Base-by-base conservation (phyloP, 2,113 vertebrate species). In the Macaca fascicularis region DNA sequence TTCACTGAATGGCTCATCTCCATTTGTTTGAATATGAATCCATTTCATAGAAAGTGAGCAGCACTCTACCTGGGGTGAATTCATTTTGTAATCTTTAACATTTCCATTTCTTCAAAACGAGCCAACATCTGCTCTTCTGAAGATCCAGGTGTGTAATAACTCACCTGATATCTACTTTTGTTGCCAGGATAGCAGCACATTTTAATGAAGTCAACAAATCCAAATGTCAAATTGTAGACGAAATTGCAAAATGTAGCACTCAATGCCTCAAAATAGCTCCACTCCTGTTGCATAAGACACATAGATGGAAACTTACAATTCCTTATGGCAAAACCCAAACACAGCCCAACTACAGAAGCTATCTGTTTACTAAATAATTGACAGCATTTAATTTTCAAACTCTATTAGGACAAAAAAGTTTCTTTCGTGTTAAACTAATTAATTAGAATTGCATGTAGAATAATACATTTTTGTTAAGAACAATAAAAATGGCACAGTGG, bases 51-150 rank as follows among this genome's bases (percentile, higher is more conserved):
- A 86, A 35, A 97, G 23, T 40, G 97, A 93, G 83, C 82, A 70
- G 38, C 94, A 91, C 43, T 61, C 27, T 89, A 59, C n/a, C 85
- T 64, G 72, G 3, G 40, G 30, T 89, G 83, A 97, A 80, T 95
- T 83, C 20, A 92, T 59, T 96, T 97, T 48, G 64, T 94, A 30
- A 38, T 96, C 35, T 3, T 95, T 97, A 98, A 69, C 61, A 95
- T 96, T 79, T 75, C 75, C 76, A 96, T 84, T 96, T 97, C 79
- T 93, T 7, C 81, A 88, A 59, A 75, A n/a, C 55, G 87, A 96
- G 32, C 12, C 93, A 97, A 87, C 55, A 96, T 57, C 86, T 98
- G 93, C 17, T 97, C 94, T 89, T 97, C 85, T 70, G 93, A 97
- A 90, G 48, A 97, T 95, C 59, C 93, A 97, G 97, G 35, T 83